phyloP scores from a whole-genome alignment of 2,797 vertebrate genomes.

The Odontamblyopus lacepedii region DNA sequence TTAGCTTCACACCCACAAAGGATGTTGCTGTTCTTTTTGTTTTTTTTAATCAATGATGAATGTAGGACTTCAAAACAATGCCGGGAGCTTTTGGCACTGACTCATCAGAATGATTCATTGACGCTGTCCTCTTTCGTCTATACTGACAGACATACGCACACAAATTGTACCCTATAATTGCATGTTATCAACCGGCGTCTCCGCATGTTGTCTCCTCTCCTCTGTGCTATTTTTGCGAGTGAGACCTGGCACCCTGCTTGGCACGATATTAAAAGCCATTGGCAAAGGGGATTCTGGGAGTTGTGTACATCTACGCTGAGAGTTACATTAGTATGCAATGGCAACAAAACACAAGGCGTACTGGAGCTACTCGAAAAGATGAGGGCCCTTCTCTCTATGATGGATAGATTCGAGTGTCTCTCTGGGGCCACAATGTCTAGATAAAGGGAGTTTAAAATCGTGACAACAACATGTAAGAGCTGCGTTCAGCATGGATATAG shows the following conservation, averaged over 20 bases:
- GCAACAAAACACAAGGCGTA: constrained; percentile 38
- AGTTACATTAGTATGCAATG: constrained; percentile 47
- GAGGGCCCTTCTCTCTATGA: constrained; percentile 29
- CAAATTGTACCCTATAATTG: constrained; percentile 15
- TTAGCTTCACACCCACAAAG: no score
- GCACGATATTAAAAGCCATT: constrained; percentile 51
- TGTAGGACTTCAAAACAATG: neutral
- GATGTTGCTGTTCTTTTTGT: no score
- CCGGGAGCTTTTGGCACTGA: constrained; percentile 45
- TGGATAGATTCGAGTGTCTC: constrained; percentile 9
- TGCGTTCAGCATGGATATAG: neutral
- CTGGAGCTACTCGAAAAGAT: constrained; percentile 27
- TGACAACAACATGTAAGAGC: constrained; percentile 14
- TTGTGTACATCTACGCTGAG: constrained; percentile 32
- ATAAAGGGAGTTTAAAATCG: constrained; percentile 4
- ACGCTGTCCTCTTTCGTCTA: neutral
- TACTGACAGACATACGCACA: constrained; percentile 5
- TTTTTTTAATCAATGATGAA: neutral
- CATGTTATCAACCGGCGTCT: constrained; percentile 19
- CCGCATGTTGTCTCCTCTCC: constrained; percentile 24
- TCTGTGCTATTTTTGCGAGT: constrained; percentile 20
- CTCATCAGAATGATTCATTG: constrained; percentile 36
- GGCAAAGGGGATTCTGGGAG: constrained; percentile 34
- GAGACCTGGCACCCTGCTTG: constrained; percentile 39
- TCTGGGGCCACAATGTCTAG: neutral